These are phyloP conservation scores for Philypnodon macrostomus DNA, from an alignment of 2,797 vertebrate genomes.

Conservation along the genomic window DNA sequence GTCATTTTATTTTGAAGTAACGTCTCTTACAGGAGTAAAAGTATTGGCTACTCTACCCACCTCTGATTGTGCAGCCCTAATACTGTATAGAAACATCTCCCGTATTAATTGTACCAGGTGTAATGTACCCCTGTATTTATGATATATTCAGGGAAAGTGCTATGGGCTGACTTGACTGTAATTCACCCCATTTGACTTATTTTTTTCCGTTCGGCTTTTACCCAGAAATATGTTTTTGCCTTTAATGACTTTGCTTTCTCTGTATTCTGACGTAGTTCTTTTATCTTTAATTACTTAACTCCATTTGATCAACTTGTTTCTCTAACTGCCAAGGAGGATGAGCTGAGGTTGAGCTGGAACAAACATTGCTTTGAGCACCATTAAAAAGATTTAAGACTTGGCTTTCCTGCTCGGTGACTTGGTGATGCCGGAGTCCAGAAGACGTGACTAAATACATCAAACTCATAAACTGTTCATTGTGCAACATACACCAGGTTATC, in stretches of 20 bases:
- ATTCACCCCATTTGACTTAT: no score
- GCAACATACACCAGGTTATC: conserved; percentile 5
- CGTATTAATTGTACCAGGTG: not conserved
- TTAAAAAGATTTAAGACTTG: conserved; percentile 43
- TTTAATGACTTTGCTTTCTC: not conserved
- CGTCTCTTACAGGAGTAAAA: no score
- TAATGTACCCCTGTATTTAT: not conserved
- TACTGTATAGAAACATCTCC: no score
- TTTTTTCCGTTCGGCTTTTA: no score
- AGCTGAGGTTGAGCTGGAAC: conserved; percentile 38
- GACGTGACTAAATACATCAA: conserved; percentile 16
- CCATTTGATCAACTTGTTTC: conserved; percentile 6
- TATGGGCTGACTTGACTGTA: no score
- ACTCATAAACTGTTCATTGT: conserved; percentile 9
- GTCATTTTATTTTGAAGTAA: no score
- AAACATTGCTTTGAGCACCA: conserved; percentile 26
- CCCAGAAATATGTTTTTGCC: not conserved
- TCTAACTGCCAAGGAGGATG: conserved; percentile 23
- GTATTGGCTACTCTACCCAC: no score
- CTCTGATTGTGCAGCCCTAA: no score
- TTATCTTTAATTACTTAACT: conserved; percentile 16
- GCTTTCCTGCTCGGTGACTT: conserved; percentile 26
- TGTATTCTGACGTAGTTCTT: conserved; percentile 3
- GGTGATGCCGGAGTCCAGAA: not conserved
- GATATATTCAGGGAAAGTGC: no score